Base-by-base conservation (phyloP, 2,888 invertebrate genomes). In the Deladenus siricidicola region DNA sequence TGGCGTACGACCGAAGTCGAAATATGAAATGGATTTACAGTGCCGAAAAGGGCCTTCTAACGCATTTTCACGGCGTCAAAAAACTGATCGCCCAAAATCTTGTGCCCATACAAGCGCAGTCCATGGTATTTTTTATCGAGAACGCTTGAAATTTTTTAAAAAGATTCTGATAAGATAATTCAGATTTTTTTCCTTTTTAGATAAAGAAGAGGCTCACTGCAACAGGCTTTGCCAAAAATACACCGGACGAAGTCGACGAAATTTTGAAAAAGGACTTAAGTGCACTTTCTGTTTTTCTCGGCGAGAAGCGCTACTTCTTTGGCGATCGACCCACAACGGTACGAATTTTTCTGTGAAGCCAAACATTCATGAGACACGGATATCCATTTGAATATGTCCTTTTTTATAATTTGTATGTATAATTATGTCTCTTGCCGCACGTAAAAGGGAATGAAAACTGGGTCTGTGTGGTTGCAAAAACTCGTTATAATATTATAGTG, bases 311-410 rank as follows among this genome's bases (percentile, higher is more conserved):
- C 6, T 74, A 62, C 58, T 57, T 74, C 49, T 68, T 70, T 44
- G 73, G 74, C 29, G 60, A 65, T 14, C 29, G 39, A 17, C 60
- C 67, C 24, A 63, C 66, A 10, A 85, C 87, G 79, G 90, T 60
- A 4, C n/a, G n/a, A n/a, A n/a, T n/a, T n/a, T n/a, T n/a, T n/a
- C n/a, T 4, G 50, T 50, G 6, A 63, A n/a, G n/a, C n/a, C n/a
- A n/a, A 64, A 4, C 21, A 62, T 60, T 47, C 39, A 10, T 39
- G 10, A 14, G 14, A 39, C 39, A 39, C 39, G n/a, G n/a, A n/a
- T n/a, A n/a, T n/a, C n/a, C n/a, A n/a, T n/a, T 28, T 8, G 4
- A 17, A 19, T 26, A 17, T 55, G 21, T 23, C 24, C 24, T 8
- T 29, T 26, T 8, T 23, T 8, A 48, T 1, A 21, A 24, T 6